Percentiles rank a stretch among this genome's conserved stretches.
Conservation (phyloP, 2,113 vertebrate genomes). For the Salvelinus sp. region DNA sequence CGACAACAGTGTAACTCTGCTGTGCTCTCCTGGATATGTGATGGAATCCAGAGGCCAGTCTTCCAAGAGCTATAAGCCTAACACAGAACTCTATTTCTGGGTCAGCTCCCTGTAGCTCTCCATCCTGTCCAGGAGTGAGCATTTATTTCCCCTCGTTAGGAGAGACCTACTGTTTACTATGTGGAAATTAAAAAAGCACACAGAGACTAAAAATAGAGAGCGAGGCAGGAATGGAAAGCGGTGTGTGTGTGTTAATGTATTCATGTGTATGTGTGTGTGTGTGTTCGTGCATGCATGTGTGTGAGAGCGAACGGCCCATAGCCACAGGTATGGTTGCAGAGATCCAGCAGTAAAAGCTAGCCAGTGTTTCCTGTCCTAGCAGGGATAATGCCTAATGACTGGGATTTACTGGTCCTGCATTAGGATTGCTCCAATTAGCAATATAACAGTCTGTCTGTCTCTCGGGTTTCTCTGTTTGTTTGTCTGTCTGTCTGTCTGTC, state of each 20-base stretch:
- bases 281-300: not conserved
- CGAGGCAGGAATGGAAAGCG: conserved; percentile 33
- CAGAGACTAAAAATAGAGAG: conserved; percentile 53
- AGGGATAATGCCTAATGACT: too few relatives aligned
- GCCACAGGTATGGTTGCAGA: too few relatives aligned
- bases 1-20: not conserved
- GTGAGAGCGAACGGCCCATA: conserved; percentile 6
- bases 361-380: too few relatives aligned
- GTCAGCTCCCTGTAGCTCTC: conserved; percentile 29
- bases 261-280: not conserved
- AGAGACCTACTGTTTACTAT: conserved; percentile 48
- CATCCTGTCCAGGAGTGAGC: conserved; percentile 39
- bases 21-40: conserved; percentile 30
- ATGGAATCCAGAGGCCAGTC: conserved; percentile 16
- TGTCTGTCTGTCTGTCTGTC: not conserved
- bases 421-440: conserved; percentile 66
- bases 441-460: conserved; percentile 42
- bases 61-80: too few relatives aligned
- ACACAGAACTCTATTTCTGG: conserved; percentile 32
- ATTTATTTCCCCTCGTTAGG: conserved; percentile 44
- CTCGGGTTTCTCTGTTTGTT: conserved; percentile 2
- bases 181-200: conserved; percentile 47
- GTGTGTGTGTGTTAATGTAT: not conserved
- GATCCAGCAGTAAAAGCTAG: too few relatives aligned
- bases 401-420: conserved; percentile 20